Conservation (phyloP, 2,888 invertebrate species). For the Aricia artaxerxes region DNA sequence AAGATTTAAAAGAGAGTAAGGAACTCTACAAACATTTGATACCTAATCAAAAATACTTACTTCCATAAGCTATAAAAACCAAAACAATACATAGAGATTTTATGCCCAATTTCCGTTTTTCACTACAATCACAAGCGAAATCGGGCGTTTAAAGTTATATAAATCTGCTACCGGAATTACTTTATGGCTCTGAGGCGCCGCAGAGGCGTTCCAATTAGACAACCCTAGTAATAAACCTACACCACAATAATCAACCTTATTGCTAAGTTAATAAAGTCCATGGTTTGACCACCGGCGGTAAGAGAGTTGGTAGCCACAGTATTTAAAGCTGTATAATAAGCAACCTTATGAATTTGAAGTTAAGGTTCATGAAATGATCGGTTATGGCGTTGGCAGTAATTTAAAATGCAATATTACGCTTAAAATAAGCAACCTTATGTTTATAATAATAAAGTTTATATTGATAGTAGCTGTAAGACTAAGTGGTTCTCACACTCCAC, state of each 20-base stretch:
- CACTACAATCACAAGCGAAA: constrained; percentile 41
- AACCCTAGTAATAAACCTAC: constrained; percentile 41
- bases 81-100: background rate
- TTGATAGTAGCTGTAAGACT: background rate
- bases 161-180: constrained; percentile 76
- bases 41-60: background rate
- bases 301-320: background rate
- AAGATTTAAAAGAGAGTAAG: too few relatives aligned
- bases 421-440: background rate
- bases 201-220: constrained; percentile 64
- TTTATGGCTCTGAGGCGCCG: constrained; percentile 74
- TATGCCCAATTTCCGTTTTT: constrained; percentile 12
- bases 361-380: background rate
- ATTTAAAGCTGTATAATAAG: constrained; percentile 35
- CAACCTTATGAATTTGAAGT: constrained; percentile 44
- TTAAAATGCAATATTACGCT: background rate
- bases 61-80: background rate
- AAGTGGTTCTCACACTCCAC: constrained; percentile 64
- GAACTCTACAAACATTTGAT: background rate
- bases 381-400: background rate
- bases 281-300: background rate
- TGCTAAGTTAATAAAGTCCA: constrained; percentile 12
- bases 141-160: constrained; percentile 48
- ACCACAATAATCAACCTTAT: constrained; percentile 46
- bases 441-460: background rate